phyloP scores from a whole-genome alignment of 2,888 invertebrate species.

The Alsophila aescularia region DNA sequence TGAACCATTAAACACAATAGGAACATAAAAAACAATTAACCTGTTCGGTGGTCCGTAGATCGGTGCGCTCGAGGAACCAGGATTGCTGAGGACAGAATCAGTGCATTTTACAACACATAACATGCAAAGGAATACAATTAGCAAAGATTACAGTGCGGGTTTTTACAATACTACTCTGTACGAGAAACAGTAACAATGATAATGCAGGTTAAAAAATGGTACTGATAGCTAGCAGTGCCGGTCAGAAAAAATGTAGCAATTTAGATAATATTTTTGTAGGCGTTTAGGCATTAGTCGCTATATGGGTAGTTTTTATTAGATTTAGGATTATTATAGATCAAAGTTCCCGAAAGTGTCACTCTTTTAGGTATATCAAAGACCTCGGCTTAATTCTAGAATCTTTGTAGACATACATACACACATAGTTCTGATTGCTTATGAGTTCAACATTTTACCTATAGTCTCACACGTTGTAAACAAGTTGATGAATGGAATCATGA shows the following conservation, averaged over 20 bases:
- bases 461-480: too few relatives aligned
- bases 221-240: not conserved
- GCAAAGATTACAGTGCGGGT: constrained; percentile 36
- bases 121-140: constrained; percentile 50
- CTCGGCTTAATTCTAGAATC: too few relatives aligned
- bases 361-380: too few relatives aligned
- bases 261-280: not conserved
- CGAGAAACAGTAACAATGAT: not conserved
- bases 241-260: not conserved
- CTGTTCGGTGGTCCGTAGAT: constrained; percentile 42
- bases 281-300: not conserved
- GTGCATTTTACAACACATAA: constrained; percentile 55
- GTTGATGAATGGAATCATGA: too few relatives aligned
- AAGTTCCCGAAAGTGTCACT: too few relatives aligned
- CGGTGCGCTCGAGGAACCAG: constrained; percentile 31
- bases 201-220: not conserved
- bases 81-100: constrained; percentile 61
- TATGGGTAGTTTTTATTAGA: not conserved
- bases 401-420: too few relatives aligned
- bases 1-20: constrained; percentile 22
- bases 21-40: constrained; percentile 48
- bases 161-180: constrained; percentile 21
- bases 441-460: too few relatives aligned
- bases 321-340: too few relatives aligned
- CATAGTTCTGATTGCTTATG: too few relatives aligned